A percentile compares a stretch with the other conserved stretches of the same genome.
phyloP scores from a whole-genome alignment of 2,888 invertebrate species.

The Epiblema foenella region DNA sequence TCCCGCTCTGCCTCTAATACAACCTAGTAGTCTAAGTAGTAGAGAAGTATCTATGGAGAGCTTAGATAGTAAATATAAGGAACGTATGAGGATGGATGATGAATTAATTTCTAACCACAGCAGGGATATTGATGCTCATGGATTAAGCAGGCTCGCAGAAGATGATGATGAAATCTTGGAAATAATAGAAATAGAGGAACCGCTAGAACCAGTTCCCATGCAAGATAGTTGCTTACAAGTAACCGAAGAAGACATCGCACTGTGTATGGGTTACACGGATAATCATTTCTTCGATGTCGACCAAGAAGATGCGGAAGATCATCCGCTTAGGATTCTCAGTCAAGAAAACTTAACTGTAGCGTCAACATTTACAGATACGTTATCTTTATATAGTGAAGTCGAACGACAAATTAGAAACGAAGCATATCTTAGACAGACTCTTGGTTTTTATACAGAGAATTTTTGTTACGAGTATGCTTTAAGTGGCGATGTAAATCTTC shows the following conservation, averaged over 20 bases:
- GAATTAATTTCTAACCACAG: conserved; percentile 84
- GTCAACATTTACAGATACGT: conserved; percentile 93
- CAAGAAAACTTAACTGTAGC: conserved; percentile 96
- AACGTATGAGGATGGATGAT: conserved; percentile 87
- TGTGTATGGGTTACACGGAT: conserved; percentile 91
- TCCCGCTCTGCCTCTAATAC: conserved; percentile 91
- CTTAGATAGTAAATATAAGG: conserved; percentile 90
- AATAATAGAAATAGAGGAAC: conserved; percentile 92
- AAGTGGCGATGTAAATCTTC: conserved; percentile 72
- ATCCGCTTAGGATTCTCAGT: conserved; percentile 94
- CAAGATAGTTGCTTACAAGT: conserved; percentile 95
- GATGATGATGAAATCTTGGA: conserved; percentile 90
- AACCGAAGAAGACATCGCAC: conserved; percentile 96
- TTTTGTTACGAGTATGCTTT: conserved; percentile 69
- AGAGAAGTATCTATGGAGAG: conserved; percentile 94
- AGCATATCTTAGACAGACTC: conserved; percentile 84
- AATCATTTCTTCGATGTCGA: conserved; percentile 90
- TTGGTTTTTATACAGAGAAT: conserved; percentile 84
- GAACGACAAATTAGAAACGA: conserved; percentile 87
- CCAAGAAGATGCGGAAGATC: conserved; percentile 89
- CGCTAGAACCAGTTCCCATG: conserved; percentile 92
- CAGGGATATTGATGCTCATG: conserved; percentile 79
- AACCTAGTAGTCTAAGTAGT: conserved; percentile 89
- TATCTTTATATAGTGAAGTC: conserved; percentile 87
- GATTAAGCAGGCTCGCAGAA: conserved; percentile 75